phyloP scores from a whole-genome alignment of 2,888 invertebrate species.

The Pammene fasciana region DNA sequence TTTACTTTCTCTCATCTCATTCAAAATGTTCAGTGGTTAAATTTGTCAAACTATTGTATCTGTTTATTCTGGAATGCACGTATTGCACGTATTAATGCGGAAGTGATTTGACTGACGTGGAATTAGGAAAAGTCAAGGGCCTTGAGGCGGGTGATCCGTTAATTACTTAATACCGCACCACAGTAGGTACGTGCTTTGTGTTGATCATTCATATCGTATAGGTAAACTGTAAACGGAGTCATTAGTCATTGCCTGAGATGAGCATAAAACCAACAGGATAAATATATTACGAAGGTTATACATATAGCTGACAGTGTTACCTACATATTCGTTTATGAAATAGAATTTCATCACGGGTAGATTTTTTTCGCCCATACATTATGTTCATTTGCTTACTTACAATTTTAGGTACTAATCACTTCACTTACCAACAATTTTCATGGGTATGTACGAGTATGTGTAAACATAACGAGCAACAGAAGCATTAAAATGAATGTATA shows the following conservation, averaged over 20 bases:
- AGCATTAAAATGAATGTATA: too few relatives aligned
- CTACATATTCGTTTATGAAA: too few relatives aligned
- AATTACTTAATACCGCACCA: slow-evolving; percentile 10
- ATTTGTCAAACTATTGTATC: too few relatives aligned
- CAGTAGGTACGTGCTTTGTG: slow-evolving; percentile 24
- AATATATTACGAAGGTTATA: not conserved
- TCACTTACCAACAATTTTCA: too few relatives aligned
- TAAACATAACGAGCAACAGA: too few relatives aligned
- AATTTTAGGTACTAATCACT: too few relatives aligned
- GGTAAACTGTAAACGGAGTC: slow-evolving; percentile 4
- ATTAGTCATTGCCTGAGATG: slow-evolving; percentile 9
- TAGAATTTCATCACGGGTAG: too few relatives aligned
- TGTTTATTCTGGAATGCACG: not conserved
- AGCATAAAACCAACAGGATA: slow-evolving; percentile 11
- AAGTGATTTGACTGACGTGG: slow-evolving; percentile 13
- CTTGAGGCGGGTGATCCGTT: slow-evolving; percentile 24
- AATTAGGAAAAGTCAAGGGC: slow-evolving; percentile 29
- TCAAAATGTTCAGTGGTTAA: not conserved
- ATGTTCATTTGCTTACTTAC: too few relatives aligned
- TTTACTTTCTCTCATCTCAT: slow-evolving; percentile 2
- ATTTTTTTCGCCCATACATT: too few relatives aligned
- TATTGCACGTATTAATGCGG: slow-evolving; percentile 20
- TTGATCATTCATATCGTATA: slow-evolving; percentile 12
- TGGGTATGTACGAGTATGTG: too few relatives aligned
- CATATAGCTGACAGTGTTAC: not conserved